These are phyloP conservation scores for Papilio dardanus DNA, from an alignment of 1,140 invertebrate genomes.

Conservation along the genomic window DNA sequence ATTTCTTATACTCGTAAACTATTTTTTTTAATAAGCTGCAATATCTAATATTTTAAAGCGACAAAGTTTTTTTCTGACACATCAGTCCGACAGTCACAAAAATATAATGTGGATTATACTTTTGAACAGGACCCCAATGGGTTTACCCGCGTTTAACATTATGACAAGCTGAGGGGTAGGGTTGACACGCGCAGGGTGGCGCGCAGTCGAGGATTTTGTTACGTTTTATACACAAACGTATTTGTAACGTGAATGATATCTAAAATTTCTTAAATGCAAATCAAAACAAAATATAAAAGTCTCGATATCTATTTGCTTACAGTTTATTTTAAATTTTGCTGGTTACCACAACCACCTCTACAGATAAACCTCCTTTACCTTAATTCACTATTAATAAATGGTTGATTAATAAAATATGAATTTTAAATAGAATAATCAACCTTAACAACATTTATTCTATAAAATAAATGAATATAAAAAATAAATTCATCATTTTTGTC, in stretches of 20 bases:
- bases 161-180: slow-evolving; percentile 30
- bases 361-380: neutral
- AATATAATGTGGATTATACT: slow-evolving; percentile 30
- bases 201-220: neutral
- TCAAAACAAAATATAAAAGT: no score
- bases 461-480: neutral
- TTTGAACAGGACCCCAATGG: slow-evolving; percentile 30
- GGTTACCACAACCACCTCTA: neutral
- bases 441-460: neutral
- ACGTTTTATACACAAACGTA: neutral
- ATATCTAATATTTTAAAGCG: slow-evolving; percentile 2
- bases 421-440: neutral
- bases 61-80: slow-evolving; percentile 4
- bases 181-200: slow-evolving; percentile 18
- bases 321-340: neutral
- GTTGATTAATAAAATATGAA: neutral
- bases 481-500: neutral
- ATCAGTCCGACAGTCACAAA: slow-evolving; percentile 23
- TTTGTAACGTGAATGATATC: neutral
- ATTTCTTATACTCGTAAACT: neutral
- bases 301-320: no score
- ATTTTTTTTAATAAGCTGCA: neutral
- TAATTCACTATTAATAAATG: neutral
- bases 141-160: slow-evolving; percentile 37
- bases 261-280: no score